Evolutionary conservation across 2,797 vertebrate genomes (phyloP).

Genomic region (Bovichtus diacanthus): DNA sequence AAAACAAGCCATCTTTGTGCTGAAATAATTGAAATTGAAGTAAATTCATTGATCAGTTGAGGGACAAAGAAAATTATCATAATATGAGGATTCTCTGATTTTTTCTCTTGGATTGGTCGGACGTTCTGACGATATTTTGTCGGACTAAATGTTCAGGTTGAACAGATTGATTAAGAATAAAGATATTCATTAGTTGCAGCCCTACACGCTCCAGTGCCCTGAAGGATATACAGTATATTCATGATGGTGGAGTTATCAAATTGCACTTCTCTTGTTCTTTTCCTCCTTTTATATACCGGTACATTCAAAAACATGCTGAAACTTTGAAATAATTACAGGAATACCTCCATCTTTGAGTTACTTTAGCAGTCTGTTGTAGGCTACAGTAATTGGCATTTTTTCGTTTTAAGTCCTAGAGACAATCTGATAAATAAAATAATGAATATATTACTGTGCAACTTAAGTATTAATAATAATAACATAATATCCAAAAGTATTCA

Average conservation of each 20-base stretch:
- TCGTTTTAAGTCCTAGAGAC: neutral
- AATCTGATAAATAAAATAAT: conserved; percentile 1
- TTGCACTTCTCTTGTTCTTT: neutral
- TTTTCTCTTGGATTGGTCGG: neutral
- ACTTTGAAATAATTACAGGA: neutral
- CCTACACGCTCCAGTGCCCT: neutral
- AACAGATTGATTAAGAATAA: neutral
- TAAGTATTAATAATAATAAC: no score
- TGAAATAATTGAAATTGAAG: conserved; percentile 9
- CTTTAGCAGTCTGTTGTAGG: neutral
- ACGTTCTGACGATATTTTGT: neutral
- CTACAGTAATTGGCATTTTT: neutral
- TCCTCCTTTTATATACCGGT: neutral
- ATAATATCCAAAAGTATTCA: conserved; percentile 25
- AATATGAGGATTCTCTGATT: neutral
- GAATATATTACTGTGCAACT: neutral
- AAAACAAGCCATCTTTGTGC: neutral
- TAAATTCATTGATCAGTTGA: neutral
- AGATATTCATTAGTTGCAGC: neutral
- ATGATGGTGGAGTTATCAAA: neutral
- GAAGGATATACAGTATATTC: neutral
- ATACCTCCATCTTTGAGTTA: neutral
- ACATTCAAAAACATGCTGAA: neutral
- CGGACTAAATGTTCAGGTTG: neutral
- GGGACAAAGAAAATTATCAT: neutral